A percentile compares a stretch with the other conserved stretches of the same genome.
These are phyloP conservation scores for Mactra quadrangularis DNA, from an alignment of 1,140 invertebrate species.

Conservation along the genomic window DNA sequence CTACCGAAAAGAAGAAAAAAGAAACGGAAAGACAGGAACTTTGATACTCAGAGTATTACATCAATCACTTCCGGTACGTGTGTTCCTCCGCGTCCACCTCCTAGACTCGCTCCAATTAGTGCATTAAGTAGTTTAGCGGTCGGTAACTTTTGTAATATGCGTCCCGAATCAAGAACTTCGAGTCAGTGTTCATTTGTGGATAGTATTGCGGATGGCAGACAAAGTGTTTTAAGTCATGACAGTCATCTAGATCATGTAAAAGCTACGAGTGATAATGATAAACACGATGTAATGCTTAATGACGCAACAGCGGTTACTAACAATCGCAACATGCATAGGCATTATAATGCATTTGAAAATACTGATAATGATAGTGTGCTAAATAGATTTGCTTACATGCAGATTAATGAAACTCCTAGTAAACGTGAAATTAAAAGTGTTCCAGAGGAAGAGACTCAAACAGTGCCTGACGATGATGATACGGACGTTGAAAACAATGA, in stretches of 20 bases:
- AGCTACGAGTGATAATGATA: background rate
- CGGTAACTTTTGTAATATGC: background rate
- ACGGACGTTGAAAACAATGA: background rate
- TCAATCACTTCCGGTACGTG: constrained; percentile 28
- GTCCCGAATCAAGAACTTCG: constrained; percentile 29
- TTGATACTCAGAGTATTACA: constrained; percentile 35
- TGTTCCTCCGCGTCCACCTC: constrained; percentile 51
- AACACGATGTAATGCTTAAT: constrained; percentile 4
- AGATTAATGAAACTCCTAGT: background rate
- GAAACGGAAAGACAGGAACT: constrained; percentile 48
- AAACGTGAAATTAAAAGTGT: constrained; percentile 51
- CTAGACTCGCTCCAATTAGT: constrained; percentile 56
- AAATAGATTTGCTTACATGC: background rate
- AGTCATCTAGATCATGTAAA: background rate
- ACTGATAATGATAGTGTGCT: constrained; percentile 8
- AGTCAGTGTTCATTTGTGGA: constrained; percentile 34
- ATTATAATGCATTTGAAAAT: background rate
- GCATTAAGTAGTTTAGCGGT: background rate
- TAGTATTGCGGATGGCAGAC: constrained; percentile 8
- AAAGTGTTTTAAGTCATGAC: background rate
- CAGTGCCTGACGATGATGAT: background rate
- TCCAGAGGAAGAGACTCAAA: constrained; percentile 34
- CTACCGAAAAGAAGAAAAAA: constrained; percentile 29
- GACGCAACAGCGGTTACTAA: constrained; percentile 25
- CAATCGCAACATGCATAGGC: background rate